A percentile compares a stretch with the other conserved stretches of the same genome.
Conservation (phyloP, 1,140 invertebrate genomes). For the Hyphantria cunea region DNA sequence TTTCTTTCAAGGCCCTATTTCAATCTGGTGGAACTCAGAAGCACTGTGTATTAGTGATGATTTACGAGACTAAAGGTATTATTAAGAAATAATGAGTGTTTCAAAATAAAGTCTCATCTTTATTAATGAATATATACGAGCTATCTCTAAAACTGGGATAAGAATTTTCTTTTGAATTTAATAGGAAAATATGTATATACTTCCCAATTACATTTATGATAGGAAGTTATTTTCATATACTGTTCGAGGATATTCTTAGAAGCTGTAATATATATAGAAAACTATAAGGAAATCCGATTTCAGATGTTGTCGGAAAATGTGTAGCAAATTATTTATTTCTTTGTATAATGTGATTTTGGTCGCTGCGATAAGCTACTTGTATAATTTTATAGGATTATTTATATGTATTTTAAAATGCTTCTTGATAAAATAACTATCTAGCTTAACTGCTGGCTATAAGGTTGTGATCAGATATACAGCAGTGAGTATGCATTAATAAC, state of each 20-base stretch:
- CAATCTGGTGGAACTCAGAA: constrained; percentile 32
- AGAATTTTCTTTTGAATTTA: constrained; percentile 8
- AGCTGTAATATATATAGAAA: too few relatives aligned
- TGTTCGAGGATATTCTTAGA: background rate
- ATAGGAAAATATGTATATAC: background rate
- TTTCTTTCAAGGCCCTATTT: constrained; percentile 45
- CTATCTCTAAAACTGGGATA: constrained; percentile 10
- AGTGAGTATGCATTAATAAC: too few relatives aligned
- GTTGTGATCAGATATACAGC: too few relatives aligned
- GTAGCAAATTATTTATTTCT: background rate
- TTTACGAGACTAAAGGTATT: constrained; percentile 31
- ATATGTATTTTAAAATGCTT: too few relatives aligned
- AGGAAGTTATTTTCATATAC: background rate
- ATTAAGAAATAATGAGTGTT: constrained; percentile 33
- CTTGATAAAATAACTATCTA: too few relatives aligned
- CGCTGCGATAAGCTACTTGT: too few relatives aligned
- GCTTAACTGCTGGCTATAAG: too few relatives aligned
- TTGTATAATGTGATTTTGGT: too few relatives aligned
- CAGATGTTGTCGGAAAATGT: background rate
- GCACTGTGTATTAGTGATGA: constrained; percentile 36
- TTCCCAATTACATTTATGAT: background rate
- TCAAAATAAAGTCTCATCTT: constrained; percentile 8
- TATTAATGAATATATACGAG: constrained; percentile 23
- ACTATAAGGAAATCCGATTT: too few relatives aligned
- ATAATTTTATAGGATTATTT: too few relatives aligned